phyloP scores from a whole-genome alignment of 2,113 vertebrate genomes.

The Redunca redunca region DNA sequence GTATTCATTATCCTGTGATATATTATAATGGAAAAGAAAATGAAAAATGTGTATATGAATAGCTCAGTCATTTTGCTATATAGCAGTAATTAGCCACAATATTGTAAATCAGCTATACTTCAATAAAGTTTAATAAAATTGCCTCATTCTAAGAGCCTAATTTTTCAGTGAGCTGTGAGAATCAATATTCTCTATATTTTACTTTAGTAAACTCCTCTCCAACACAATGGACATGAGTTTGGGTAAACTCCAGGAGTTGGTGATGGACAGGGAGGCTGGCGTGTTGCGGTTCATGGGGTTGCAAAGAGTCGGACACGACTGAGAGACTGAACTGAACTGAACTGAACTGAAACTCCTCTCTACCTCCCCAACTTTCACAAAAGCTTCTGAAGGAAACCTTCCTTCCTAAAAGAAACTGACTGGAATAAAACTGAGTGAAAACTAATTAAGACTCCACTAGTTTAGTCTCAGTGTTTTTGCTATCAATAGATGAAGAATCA shows the following conservation, averaged over 20 bases:
- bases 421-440: not conserved
- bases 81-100: not conserved
- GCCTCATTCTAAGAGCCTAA: not conserved
- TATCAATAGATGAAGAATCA: not conserved
- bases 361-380: not conserved
- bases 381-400: not conserved
- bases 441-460: not conserved
- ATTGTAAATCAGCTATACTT: not conserved
- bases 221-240: not conserved
- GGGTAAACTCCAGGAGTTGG: not conserved
- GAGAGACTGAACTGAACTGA: not conserved
- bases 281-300: fast-evolving
- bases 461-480: not conserved
- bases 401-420: not conserved
- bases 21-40: not conserved
- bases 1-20: not conserved
- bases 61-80: not conserved
- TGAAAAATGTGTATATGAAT: not conserved
- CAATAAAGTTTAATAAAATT: not conserved
- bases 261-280: not conserved
- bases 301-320: not conserved
- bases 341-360: not conserved
- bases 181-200: not conserved
- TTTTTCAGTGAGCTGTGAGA: not conserved
- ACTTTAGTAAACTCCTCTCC: not conserved